These are phyloP conservation scores for Machimus atricapillus DNA, from an alignment of 2,888 invertebrate genomes.

Conservation along the genomic window DNA sequence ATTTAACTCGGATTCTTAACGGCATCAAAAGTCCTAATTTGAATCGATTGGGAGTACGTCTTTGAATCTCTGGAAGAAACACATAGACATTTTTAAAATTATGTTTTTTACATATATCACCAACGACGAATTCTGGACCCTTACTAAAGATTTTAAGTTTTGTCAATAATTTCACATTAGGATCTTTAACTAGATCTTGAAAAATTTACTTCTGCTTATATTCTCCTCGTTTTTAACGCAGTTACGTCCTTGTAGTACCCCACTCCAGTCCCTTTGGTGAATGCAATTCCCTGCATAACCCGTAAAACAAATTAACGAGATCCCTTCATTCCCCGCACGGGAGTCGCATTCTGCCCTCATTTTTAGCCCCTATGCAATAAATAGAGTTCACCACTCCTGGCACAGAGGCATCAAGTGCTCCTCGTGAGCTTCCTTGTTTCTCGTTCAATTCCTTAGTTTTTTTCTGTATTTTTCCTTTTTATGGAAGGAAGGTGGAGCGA, in stretches of 20 bases:
- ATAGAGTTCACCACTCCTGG: neutral
- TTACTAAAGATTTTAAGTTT: no score
- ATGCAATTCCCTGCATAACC: neutral
- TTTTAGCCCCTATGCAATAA: neutral
- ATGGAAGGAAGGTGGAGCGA: conserved; percentile 16
- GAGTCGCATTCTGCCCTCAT: neutral
- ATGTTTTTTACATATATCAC: no score
- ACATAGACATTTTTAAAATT: no score
- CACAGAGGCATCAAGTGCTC: neutral
- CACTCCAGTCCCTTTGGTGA: neutral
- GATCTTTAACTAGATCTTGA: neutral
- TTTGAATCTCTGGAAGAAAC: no score
- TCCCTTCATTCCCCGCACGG: neutral
- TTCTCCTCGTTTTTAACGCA: neutral
- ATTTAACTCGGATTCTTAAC: no score
- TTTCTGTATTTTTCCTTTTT: neutral
- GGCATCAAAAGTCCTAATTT: no score
- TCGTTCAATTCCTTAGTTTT: neutral
- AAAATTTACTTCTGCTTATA: neutral
- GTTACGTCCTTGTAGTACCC: neutral
- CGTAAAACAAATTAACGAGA: neutral
- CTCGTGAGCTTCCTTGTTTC: neutral
- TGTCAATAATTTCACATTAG: neutral
- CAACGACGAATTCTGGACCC: no score
- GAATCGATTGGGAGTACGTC: no score